phyloP scores from a whole-genome alignment of 2,113 vertebrate genomes.

The Salminus brasiliensis region DNA sequence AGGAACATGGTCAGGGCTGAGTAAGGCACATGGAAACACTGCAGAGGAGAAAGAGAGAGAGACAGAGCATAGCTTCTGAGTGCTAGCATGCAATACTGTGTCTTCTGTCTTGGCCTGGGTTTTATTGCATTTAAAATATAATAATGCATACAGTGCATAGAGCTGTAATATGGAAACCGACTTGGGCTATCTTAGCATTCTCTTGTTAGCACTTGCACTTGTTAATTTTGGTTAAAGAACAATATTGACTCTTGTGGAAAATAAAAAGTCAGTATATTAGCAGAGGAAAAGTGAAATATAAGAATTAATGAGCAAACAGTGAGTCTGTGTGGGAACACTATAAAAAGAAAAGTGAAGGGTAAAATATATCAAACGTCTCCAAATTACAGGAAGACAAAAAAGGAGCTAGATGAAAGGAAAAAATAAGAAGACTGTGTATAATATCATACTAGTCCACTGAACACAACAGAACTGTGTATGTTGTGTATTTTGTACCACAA shows the following conservation, averaged over 20 bases:
- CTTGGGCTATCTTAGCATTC: background rate
- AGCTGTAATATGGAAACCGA: too few species aligned
- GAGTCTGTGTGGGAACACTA: background rate
- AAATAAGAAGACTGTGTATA: background rate
- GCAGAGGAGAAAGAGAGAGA: slow-evolving; percentile 39
- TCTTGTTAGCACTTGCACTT: too few species aligned
- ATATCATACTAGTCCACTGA: background rate
- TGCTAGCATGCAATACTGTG: background rate
- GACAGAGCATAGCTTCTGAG: background rate
- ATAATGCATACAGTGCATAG: too few species aligned
- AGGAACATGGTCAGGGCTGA: slow-evolving; percentile 97
- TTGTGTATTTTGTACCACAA: too few species aligned
- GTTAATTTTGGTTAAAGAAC: too few species aligned
- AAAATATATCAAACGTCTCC: background rate
- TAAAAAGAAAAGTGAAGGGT: background rate
- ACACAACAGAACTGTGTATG: too few species aligned
- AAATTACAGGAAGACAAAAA: background rate
- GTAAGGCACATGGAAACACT: slow-evolving; percentile 96
- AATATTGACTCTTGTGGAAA: background rate
- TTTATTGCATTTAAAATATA: too few species aligned
- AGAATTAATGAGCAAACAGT: background rate
- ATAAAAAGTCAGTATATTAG: background rate
- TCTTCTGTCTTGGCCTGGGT: too few species aligned
- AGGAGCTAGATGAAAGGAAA: background rate
- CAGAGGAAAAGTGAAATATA: background rate